phyloP scores from a whole-genome alignment of 2,113 vertebrate genomes.

The Nothoprocta perdicaria region DNA sequence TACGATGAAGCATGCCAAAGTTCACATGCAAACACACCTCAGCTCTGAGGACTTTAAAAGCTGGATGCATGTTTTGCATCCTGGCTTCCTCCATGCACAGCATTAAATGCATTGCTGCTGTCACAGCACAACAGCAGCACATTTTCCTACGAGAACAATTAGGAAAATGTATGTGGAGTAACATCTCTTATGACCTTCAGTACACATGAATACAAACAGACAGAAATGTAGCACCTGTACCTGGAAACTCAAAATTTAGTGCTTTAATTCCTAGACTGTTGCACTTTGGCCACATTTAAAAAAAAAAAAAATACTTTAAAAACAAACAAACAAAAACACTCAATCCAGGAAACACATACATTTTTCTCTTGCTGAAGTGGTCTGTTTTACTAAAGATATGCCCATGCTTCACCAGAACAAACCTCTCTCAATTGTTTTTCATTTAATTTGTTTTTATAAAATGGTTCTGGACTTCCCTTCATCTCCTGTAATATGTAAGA shows the following conservation, averaged over 20 bases:
- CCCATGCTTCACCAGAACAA: constrained; percentile 31
- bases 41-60: not conserved
- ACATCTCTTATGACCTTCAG: not conserved
- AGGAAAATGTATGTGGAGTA: not conserved
- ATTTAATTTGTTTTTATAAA: constrained; percentile 42
- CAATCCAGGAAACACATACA: constrained; percentile 10
- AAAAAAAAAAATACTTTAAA: constrained; percentile 7
- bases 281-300: not conserved
- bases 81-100: not conserved
- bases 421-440: constrained; percentile 25
- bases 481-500: not conserved
- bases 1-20: not conserved
- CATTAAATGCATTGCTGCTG: not conserved
- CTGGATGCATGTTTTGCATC: not conserved
- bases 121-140: not conserved
- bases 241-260: not conserved
- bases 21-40: constrained; percentile 22
- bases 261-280: not conserved
- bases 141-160: not conserved
- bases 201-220: not conserved
- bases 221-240: not conserved
- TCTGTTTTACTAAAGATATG: constrained; percentile 26
- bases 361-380: not conserved
- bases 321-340: not conserved
- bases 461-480: not conserved